Evolutionary conservation across 2,888 invertebrate genomes (phyloP), one percentile per base, ranked within the genome.

Genomic region (Noctua comes): DNA sequence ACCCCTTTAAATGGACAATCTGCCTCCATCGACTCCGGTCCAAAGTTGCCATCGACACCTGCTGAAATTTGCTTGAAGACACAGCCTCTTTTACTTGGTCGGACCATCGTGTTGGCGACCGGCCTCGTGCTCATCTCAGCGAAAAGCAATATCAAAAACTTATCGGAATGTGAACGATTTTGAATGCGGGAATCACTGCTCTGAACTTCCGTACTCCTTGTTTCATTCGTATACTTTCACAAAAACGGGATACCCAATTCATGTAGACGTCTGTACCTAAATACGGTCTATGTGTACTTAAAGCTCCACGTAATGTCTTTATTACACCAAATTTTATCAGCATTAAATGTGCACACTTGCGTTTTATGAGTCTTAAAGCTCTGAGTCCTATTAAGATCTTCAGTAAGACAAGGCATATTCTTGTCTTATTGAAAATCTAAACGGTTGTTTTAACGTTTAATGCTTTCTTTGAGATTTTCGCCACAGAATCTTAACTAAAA

Each of bases 381-480:
- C n/a, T 5, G n/a, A 48, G 68, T 21, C 13, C 59, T 75, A 62
- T 51, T 64, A 72, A 77, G 62, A 72, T 71, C n/a, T 51, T n/a
- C 13, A 51, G 10, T 54, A 24, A 46, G 54, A 77, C 48, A 59
- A 62, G 1, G 1, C 11, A 43, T 40, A 1, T 8, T 48, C 68
- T 48, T 68, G 54, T 74, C 62, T 36, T 27, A 62, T 18, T 46
- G 65, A 48, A 80, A 54, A 62, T 68, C n/a, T 73, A 18, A 79
- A 46, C 36, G 24, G 7, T 62, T 46, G 73, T 62, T 51, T 36
- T 27, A 31, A 27, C 16, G 3, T 51, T 2, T 40, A 62, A 54
- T 62, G 16, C 24, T 59, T 54, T 40, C 24, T 4, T 65, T 73
- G 24, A 36, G 6, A 54, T 54, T 48, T 62, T 62, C 11, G 7